Evolutionary conservation across 2,888 invertebrate genomes (phyloP), one percentile per base, ranked within the genome.

Genomic region (Philonicus albiceps): DNA sequence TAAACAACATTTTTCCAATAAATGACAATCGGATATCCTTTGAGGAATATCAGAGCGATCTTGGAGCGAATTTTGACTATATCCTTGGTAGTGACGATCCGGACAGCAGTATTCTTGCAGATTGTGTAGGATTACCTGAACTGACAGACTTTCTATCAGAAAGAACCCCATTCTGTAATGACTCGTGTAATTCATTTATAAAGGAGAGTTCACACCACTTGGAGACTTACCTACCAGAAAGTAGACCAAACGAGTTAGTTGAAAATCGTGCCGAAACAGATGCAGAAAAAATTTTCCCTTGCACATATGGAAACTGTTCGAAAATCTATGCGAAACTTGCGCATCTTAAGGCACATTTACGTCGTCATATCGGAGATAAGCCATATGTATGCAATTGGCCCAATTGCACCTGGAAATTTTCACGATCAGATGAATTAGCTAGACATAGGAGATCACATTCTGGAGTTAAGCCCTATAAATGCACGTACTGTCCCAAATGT

Each of bases 401-500:
- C 3, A 96, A 96, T 73, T 98, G 98, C 91, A 95, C 95, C 43
- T 98, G 98, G 98, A 94, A 96, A 89, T 98, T 98, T 93, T 98
- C 98, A 22, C 94, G 98, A 86, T 98, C 98, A 0, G 98, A 98
- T 91, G 98, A 98, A 92, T 93, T 98, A 88, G 97, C 98, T 2
- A 94, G 98, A 27, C 98, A 98, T 91, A 95, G 96, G 85, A 94
- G 98, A 88, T 98, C 98, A n/a, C 98, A 98, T 92, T 98, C 98
- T 0, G 98, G 98, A 0, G 95, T 98, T 88, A 98, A 98, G 92
- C 98, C 98, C 0, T 98, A 98, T 92, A 95, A 96, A 87, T 99
- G 98, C 92, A 94, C 94, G 87, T 94, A 97, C 89, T 99, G 98
- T 91, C 94, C 95, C 80, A 98, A 98, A 92, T 94, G 96, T 88